Evolutionary conservation across 2,888 invertebrate genomes (phyloP), one percentile per base, ranked within the genome.

Genomic region (Scaptomyza parva): DNA sequence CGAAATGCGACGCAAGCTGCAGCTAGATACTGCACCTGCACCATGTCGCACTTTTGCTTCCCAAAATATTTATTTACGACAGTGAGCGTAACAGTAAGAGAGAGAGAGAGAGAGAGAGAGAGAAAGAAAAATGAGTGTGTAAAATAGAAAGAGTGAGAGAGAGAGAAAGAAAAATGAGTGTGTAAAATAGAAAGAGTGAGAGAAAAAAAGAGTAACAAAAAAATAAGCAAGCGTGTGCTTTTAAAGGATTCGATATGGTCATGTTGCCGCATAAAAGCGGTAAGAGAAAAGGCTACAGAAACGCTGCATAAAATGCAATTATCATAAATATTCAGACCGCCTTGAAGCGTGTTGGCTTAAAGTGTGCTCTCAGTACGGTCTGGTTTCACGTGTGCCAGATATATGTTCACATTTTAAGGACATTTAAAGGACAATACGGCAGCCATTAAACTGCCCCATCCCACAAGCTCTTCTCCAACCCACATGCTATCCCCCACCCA

Each of bases 291-390:
- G 55, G 54, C 48, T 61, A 55, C 60, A 61, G 60, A 58, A 69
- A 73, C 70, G 70, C 72, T 75, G 88, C 86, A 80, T 80, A 68
- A 85, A 85, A 88, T 85, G 84, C 88, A 85, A 85, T 85, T 85
- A 85, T 85, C 88, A 85, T 85, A 85, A 85, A 88, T 85, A 86
- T 88, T 83, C 78, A 57, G 68, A 78, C 74, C 64, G 76, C 45
- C 71, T 48, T 70, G 55, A 26, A 67, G 61, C 40, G 33, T 48
- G 6, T 54, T 52, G 57, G 54, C 51, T 70, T 64, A 63, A 70
- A 54, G 47, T 60, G 41, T 55, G 11, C 11, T 17, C 35, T 22
- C 30, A 2, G 37, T 62, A 18, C 40, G 44, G 18, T 26, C 26
- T 28, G 37, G 41, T 51, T 65, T 33, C 57, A 51, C 64, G 62